Base-by-base conservation (phyloP, 53 echinoderm and acorn worm species). In the Patiria pectinifera region DNA sequence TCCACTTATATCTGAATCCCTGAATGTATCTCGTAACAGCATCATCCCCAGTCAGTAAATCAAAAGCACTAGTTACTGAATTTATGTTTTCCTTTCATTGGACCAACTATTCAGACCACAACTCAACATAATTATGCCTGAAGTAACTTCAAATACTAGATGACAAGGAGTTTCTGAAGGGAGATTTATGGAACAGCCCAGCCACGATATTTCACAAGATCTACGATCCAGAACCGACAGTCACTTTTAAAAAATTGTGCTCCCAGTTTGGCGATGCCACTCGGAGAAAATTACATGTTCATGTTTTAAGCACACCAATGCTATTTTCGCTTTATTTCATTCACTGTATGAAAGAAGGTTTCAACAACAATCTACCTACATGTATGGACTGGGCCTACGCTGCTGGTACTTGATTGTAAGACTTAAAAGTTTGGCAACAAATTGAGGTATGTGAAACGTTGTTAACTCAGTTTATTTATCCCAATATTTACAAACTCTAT, bases 151-250 rank as follows among this genome's bases (percentile, higher is more conserved):
- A 9, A 21, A 74, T 23, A 21, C 19, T 18, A 15, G 74, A 21
- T 22, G 22, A 23, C 15, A 74, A 74, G 74, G 74, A 74, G 74
- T 23, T 9, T 74, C 9, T 8, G 8, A 74, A n/a, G 24, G 6
- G 74, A 74, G 24, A n/a, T 74, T 23, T 23, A 23, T 21, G 19
- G 22, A 74, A 21, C 74, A 74, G 74, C 24, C 22, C 21, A 6
- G 74, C 74, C 74, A 74, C 22, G 74, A 74, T 74, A 74, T 74
- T 66, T 74, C 74, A 74, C 74, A 74, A 22, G 74, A 74, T 74
- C 74, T 74, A n/a, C 24, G 9, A 23, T n/a, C 74, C 3, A 8
- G 24, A 74, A 74, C 15, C 69, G 0, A 74, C 24, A 74, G 74
- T 74, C 24, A 6, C 22, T 10, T 4, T 74, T 4, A 74, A 4